Base-by-base conservation (phyloP, 2,113 vertebrate genomes). In the Sinocyclocheilus grahami region DNA sequence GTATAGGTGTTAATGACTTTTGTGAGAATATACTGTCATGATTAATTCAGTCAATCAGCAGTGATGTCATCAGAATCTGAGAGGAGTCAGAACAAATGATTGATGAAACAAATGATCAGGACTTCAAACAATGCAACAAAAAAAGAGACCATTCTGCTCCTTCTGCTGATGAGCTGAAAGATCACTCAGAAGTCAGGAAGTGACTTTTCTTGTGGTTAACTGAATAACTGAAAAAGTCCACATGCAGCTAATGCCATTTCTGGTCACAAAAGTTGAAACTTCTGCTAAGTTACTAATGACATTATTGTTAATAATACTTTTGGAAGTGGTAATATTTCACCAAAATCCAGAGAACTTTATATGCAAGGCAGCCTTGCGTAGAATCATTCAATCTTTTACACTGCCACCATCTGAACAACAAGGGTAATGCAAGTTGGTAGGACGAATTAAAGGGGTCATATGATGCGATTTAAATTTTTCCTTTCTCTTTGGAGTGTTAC, bases 111-210 rank as follows among this genome's bases (percentile, higher is more conserved):
- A 53, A 14, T 22, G 14, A 82, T 48, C 42, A 48, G 12, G 13
- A 76, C 74, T 46, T 76, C 6, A 76, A 51, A 48, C 42, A 42
- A 75, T 24, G 72, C 69, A 72, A 71, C 58, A 22, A 72, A 27
- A 76, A 78, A 77, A 10, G 42, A 46, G 51, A 55, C 27, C 46
- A 51, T 46, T 77, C 42, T 30, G 24, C 16, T 78, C 13, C 48
- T 55, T 27, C 9, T 78, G 14, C 75, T 0, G 14, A 78, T 12
- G 24, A 55, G 24, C 48, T 11, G 16, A 5, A 63, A 39, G 77
- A 60, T 62, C 30, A 24, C 72, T 76, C 72, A 14, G 72, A 46
- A 48, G 20, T 48, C 72, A 79, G 55, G 55, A 62, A 80, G 55
- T 39, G 60, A 8, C 9, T 58, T 79, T 39, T 79, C 20, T 81